Evolutionary conservation across 2,797 vertebrate genomes (phyloP), one percentile per base, ranked within the genome.

Genomic region (Notolepis coatsorum): DNA sequence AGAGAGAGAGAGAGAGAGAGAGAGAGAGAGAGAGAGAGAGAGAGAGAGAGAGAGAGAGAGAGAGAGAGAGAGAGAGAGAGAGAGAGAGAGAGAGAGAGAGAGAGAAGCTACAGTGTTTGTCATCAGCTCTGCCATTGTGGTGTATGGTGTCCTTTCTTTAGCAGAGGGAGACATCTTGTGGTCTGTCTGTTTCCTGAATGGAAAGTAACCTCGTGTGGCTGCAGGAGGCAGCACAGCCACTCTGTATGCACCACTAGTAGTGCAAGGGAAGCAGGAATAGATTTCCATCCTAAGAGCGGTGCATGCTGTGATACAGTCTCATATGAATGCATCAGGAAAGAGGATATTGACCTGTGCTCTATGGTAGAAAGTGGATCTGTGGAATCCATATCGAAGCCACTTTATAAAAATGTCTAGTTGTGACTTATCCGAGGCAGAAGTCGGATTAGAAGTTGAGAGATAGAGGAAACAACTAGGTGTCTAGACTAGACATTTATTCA

Each of bases 161-260:
- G 88, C 73, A 71, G 64, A 91, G 88, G 84, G 89, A 88, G 91
- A 93, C 90, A 90, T 87, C 90, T 91, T 85, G 90, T 92, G 91
- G 91, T 70, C 73, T 78, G 58, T 58, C 61, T 72, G n/a, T n/a
- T n/a, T n/a, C n/a, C 61, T 80, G 82, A 84, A 88, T 78, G 24
- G n/a, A 76, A 84, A 75, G 51, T 47, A 74, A 71, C 73, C 63
- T 65, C 65, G 31, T 3, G 21, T 43, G 25, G 71, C 61, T 31
- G 45, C 20, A 28, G 48, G 61, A 71, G 65, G 54, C 46, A 75
- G 35, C 68, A 49, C 54, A 65, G 30, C 58, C 51, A 46, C 81
- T 88, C 68, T 61, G 73, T 73, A 84, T 85, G 79, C 85, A 48
- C 71, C 38, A 7, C 3, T 12, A 51, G 73, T 71, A 62, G 42